phyloP scores from a whole-genome alignment of 2,113 vertebrate species.

The Brienomyrus longianalis region DNA sequence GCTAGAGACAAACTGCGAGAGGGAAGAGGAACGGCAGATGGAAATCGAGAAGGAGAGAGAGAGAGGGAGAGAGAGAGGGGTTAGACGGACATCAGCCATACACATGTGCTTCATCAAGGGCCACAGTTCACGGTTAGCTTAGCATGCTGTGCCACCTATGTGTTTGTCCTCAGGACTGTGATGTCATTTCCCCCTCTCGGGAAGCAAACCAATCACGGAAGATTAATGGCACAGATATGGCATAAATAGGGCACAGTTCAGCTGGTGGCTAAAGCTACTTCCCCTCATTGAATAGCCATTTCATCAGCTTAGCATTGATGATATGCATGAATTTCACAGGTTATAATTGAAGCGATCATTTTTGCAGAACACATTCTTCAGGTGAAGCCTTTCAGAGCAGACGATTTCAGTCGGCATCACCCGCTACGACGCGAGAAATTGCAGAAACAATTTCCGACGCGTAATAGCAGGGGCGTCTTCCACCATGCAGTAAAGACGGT shows the following conservation, averaged over 20 bases:
- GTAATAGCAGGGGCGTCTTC: not conserved
- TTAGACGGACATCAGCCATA: not conserved
- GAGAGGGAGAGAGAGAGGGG: not conserved
- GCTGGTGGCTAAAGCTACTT: not conserved
- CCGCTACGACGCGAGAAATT: not conserved
- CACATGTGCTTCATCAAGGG: not conserved
- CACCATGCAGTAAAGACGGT: not conserved
- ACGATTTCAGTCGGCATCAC: not conserved
- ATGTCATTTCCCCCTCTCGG: not conserved
- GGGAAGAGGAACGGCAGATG: not conserved
- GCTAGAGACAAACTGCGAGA: not conserved
- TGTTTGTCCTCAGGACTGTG: not conserved
- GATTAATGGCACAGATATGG: slow-evolving; percentile 7
- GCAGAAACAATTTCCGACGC: not conserved
- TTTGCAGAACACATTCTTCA: not conserved
- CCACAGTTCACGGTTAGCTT: not conserved
- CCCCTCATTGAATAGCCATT: not conserved
- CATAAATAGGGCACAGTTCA: not conserved
- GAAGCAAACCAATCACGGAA: not conserved
- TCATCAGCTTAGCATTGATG: not conserved
- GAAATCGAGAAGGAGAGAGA: not conserved
- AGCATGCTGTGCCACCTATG: not conserved
- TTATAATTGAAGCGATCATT: not conserved
- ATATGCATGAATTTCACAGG: not conserved
- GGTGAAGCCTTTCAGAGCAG: not conserved